These are phyloP conservation scores for Ceryle rudis DNA, from an alignment of 2,797 vertebrate species.

Conservation along the genomic window DNA sequence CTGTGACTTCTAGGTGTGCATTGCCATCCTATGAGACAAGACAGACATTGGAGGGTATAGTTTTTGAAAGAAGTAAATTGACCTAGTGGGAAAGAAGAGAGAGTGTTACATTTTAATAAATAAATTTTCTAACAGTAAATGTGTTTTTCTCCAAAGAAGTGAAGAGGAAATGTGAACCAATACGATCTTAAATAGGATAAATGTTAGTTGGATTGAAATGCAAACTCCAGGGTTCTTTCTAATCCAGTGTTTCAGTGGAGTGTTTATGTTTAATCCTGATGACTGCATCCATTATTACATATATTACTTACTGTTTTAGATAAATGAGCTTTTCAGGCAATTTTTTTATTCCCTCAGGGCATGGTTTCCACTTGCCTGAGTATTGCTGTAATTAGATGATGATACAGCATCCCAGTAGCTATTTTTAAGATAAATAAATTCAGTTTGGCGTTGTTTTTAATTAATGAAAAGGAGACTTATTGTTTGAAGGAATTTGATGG, in stretches of 20 bases:
- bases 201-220: not conserved
- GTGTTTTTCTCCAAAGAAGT: not conserved
- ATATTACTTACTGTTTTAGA: not conserved
- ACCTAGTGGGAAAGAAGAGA: not conserved
- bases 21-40: not conserved
- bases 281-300: constrained; percentile 5
- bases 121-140: not conserved
- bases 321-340: not conserved
- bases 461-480: not conserved
- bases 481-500: not conserved
- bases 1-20: not conserved
- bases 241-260: too few relatives aligned
- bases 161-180: not conserved
- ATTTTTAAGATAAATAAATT: not conserved
- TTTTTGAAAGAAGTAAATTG: not conserved
- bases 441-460: not conserved
- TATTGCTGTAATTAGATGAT: constrained; percentile 1
- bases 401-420: not conserved
- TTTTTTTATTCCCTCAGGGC: not conserved
- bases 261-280: not conserved
- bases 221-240: not conserved
- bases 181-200: not conserved
- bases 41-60: not conserved
- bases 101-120: not conserved
- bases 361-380: not conserved